A percentile compares a stretch with the other conserved stretches of the same genome.
These are phyloP conservation scores for Heliornis fulica DNA, from an alignment of 2,113 vertebrate species.

Conservation along the genomic window DNA sequence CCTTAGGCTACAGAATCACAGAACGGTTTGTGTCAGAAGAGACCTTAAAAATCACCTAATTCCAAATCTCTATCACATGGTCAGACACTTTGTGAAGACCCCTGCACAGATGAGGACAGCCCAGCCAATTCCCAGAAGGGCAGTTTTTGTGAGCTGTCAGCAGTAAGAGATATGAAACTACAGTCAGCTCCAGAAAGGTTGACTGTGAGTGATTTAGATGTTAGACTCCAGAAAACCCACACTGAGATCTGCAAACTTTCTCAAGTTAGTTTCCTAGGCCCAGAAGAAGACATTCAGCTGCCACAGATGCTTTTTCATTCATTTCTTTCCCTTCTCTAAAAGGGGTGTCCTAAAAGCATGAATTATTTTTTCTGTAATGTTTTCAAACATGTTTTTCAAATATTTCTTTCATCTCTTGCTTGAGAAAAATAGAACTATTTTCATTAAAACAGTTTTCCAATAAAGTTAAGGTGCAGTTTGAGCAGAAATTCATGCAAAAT, in stretches of 20 bases:
- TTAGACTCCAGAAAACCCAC: not conserved
- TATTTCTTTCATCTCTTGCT: not conserved
- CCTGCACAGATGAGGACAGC: not conserved
- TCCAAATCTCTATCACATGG: rapidly evolving
- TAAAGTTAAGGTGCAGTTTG: not conserved
- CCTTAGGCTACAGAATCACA: not conserved
- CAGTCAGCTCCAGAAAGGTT: not conserved
- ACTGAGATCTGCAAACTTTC: not conserved
- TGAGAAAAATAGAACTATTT: not conserved
- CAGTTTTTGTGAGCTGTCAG: not conserved
- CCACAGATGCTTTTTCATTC: not conserved
- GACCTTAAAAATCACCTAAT: not conserved
- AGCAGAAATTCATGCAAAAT: not conserved
- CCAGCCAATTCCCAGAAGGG: not conserved
- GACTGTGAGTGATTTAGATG: not conserved
- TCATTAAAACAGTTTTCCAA: not conserved
- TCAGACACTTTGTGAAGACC: not conserved
- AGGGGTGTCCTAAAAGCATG: not conserved
- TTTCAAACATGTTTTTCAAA: not conserved
- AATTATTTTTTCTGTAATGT: not conserved
- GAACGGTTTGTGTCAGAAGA: not conserved
- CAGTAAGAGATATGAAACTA: not conserved
- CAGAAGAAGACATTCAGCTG: not conserved
- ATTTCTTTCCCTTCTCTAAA: not conserved
- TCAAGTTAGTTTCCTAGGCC: not conserved